phyloP scores from a whole-genome alignment of 2,113 vertebrate species.

The Pachycephala philippinensis region DNA sequence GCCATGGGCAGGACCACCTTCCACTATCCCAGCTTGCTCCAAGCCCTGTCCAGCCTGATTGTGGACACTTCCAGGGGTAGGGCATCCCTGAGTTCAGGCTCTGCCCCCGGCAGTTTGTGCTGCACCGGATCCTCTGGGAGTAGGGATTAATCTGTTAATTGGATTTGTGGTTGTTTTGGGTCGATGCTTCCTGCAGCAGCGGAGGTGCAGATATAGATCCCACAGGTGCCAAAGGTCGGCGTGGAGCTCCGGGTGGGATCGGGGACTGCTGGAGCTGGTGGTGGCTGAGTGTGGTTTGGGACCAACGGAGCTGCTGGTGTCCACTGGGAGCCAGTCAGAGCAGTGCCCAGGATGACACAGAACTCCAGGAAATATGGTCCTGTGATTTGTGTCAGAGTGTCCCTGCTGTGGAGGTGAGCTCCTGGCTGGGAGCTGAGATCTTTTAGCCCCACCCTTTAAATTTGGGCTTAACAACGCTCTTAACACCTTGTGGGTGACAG shows the following conservation, averaged over 20 bases:
- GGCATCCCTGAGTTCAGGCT: background rate
- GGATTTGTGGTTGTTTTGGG: background rate
- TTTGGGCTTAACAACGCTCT: fast-evolving
- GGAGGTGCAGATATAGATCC: background rate
- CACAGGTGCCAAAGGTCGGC: background rate
- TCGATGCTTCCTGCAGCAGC: background rate
- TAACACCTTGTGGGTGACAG: background rate
- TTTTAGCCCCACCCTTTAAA: background rate
- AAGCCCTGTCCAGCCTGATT: background rate
- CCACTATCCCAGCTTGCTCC: background rate
- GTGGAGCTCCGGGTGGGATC: fast-evolving
- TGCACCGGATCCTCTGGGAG: background rate
- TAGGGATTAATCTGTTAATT: background rate
- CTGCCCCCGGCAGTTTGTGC: background rate
- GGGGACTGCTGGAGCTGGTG: background rate
- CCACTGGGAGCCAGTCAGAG: background rate
- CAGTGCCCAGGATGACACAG: background rate
- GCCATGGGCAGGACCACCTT: background rate
- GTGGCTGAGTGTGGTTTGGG: background rate
- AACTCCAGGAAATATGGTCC: background rate
- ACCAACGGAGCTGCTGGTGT: fast-evolving
- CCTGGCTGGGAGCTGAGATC: background rate
- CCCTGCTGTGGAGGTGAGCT: background rate
- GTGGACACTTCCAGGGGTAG: background rate
- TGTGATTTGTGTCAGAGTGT: fast-evolving